Evolutionary conservation across 2,888 invertebrate species (phyloP).

Genomic region (Nomada flava): DNA sequence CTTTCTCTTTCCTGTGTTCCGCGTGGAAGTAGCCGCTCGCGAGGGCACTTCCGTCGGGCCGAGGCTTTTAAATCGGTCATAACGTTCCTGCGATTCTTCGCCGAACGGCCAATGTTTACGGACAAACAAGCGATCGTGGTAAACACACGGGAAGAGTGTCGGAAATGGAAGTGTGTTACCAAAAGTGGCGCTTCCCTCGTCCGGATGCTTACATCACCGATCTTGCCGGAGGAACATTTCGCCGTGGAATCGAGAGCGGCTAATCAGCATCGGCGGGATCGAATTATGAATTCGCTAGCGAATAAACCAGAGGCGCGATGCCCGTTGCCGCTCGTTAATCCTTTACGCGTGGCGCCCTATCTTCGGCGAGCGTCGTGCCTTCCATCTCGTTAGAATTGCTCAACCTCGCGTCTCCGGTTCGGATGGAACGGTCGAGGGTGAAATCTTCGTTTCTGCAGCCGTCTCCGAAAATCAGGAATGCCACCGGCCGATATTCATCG

Average conservation of each 20-base stretch:
- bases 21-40: background rate
- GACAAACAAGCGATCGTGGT: constrained; percentile 54
- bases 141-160: constrained; percentile 55
- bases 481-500: constrained; percentile 9
- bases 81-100: constrained; percentile 55
- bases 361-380: background rate
- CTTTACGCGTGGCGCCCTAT: background rate
- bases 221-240: background rate
- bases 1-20: background rate
- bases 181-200: constrained; percentile 45
- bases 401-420: background rate
- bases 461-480: constrained; percentile 45
- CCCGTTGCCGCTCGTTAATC: background rate
- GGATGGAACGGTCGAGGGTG: background rate
- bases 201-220: constrained; percentile 23
- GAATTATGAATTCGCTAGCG: background rate
- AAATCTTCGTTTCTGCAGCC: background rate
- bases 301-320: background rate
- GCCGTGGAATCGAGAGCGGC: background rate
- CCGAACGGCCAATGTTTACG: constrained; percentile 58
- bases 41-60: constrained; percentile 21
- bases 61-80: constrained; percentile 52
- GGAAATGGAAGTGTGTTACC: constrained; percentile 57
- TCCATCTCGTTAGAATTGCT: background rate
- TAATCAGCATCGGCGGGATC: background rate